Evolutionary conservation across 1,140 invertebrate genomes (phyloP), one percentile per base, ranked within the genome.

Genomic region (Aradophagus sp.): DNA sequence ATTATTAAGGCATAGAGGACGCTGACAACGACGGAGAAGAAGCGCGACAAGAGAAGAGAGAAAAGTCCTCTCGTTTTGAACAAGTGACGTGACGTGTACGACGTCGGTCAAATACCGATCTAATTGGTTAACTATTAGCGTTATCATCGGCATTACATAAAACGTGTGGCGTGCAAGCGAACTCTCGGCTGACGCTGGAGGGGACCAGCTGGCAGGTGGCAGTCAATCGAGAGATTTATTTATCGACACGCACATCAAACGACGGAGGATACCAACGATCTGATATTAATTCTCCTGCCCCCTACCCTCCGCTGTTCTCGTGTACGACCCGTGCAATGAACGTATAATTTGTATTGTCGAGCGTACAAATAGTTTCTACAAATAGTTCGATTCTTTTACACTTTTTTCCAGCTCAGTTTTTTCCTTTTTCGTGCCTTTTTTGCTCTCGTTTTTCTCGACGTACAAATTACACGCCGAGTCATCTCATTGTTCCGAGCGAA

Each of bases 161-260:
- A 71, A 68, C 36, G 62, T 65, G 61, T 59, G 26, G 73, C 62
- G 53, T 55, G 58, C 62, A 26, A 55, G 71, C 63, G n/a, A 38
- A 59, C 65, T 62, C 69, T 73, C 75, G 14, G 62, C 47, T 41
- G 62, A 42, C 7, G 39, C 45, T 59, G 34, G 50, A 55, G 66
- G 55, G 70, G 65, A 63, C 48, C 71, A 76, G 32, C 45, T 70
- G 73, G 76, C 74, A 79, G 73, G 74, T 77, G 74, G 77, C 73
- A 76, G 73, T 77, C 74, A 73, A 78, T 77, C 73, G 59, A 20
- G 42, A 78, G 73, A 79, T 79, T 79, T 79, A 78, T 80, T 76
- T 72, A 71, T 73, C 61, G 42, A 39, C 62, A 53, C 58, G 50
- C 67, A 62, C 52, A 55, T 73, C 63, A 63, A 68, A 56, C 48